phyloP scores from a whole-genome alignment of 2,888 invertebrate genomes.

The Diaphora mendica region DNA sequence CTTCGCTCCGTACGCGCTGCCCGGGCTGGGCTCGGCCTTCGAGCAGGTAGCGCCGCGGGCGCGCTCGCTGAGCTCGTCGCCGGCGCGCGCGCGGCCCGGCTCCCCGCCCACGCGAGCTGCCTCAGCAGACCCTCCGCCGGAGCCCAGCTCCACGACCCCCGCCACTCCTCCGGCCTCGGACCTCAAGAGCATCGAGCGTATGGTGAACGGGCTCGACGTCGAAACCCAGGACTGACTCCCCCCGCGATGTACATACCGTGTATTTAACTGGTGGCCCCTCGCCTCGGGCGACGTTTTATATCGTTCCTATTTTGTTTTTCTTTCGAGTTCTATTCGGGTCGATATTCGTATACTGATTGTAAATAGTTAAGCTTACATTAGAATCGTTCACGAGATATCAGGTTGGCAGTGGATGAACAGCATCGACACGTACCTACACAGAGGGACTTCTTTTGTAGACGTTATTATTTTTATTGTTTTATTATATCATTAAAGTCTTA shows the following conservation, averaged over 20 bases:
- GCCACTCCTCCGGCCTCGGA: conserved; percentile 90
- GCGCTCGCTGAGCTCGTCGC: conserved; percentile 88
- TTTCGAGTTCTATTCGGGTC: conserved; percentile 84
- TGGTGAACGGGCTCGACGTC: conserved; percentile 98
- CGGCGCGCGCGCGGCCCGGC: conserved; percentile 77
- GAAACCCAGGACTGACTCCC: conserved; percentile 88
- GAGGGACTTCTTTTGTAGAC: not conserved
- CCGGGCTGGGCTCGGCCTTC: conserved; percentile 93
- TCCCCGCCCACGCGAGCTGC: conserved; percentile 83
- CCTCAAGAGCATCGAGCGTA: conserved; percentile 98
- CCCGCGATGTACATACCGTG: conserved; percentile 80
- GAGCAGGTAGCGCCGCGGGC: conserved; percentile 94
- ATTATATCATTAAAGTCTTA: not conserved
- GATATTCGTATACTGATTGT: conserved; percentile 82
- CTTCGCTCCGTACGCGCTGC: conserved; percentile 96
- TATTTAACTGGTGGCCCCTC: conserved; percentile 73
- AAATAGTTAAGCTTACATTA: conserved; percentile 83
- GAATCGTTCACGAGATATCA: conserved; percentile 64
- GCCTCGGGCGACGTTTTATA: conserved; percentile 77
- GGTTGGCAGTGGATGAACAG: conserved; percentile 51
- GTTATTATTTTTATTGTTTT: not conserved
- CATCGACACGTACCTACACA: conserved; percentile 42
- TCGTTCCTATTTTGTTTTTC: conserved; percentile 86
- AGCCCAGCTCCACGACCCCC: conserved; percentile 83
- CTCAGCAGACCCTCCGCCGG: conserved; percentile 83